Evolutionary conservation across 2,113 vertebrate species (phyloP).

Genomic region (Pteruthius melanotis): DNA sequence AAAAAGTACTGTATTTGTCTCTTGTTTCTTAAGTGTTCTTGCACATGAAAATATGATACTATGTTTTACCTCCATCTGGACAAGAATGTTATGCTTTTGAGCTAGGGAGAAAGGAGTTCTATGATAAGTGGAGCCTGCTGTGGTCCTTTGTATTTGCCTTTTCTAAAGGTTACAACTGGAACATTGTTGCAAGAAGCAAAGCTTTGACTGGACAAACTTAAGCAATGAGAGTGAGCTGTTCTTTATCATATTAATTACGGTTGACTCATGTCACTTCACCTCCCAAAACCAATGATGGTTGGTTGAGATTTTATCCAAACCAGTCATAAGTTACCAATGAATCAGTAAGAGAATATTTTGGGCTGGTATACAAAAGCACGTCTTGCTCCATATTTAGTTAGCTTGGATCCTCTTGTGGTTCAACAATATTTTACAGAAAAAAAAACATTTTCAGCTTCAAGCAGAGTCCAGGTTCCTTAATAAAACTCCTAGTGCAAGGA

Average conservation of each 20-base stretch:
- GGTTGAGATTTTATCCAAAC: constrained; percentile 26
- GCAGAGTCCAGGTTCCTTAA: background rate
- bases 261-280: background rate
- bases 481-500: background rate
- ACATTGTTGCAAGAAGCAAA: background rate
- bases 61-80: background rate
- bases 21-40: background rate
- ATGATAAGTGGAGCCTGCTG: background rate
- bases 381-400: constrained; percentile 3
- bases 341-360: constrained; percentile 30
- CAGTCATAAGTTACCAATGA: constrained; percentile 3
- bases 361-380: constrained; percentile 18
- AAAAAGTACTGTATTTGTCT: background rate
- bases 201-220: background rate
- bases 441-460: background rate
- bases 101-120: background rate
- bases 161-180: background rate
- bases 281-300: background rate
- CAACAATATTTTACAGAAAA: background rate
- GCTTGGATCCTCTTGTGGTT: constrained; percentile 5
- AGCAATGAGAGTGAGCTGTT: background rate
- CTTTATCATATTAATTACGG: constrained; percentile 16
- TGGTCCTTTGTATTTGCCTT: background rate
- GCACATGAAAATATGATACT: background rate
- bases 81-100: background rate